These are phyloP conservation scores for Epistrophe grossulariae DNA, from an alignment of 2,888 invertebrate genomes.

Conservation along the genomic window DNA sequence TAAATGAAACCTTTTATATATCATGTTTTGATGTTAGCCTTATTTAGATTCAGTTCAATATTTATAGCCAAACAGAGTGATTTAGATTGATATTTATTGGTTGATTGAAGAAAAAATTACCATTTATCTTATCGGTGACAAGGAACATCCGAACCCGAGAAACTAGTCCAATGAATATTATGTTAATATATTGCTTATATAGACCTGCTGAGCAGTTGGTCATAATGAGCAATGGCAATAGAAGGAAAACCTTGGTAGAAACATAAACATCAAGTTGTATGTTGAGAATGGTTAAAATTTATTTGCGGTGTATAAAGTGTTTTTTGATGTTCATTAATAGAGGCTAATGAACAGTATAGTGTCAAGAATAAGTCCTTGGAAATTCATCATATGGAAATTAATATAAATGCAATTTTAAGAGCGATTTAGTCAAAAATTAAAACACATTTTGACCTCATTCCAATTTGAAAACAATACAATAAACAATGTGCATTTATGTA, in stretches of 20 bases:
- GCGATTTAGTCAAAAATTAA: no score
- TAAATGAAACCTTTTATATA: background rate
- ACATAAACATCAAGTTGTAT: background rate
- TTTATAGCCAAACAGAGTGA: constrained; percentile 14
- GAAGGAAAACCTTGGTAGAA: background rate
- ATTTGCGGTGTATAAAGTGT: background rate
- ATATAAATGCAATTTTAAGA: no score
- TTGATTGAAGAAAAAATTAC: background rate
- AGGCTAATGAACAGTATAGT: background rate
- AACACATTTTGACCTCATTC: no score
- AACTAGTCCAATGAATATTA: constrained; percentile 15
- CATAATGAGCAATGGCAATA: background rate
- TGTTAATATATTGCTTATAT: background rate
- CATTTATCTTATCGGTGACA: background rate
- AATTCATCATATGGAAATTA: no score
- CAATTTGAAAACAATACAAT: no score
- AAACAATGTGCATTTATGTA: no score
- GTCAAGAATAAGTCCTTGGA: background rate
- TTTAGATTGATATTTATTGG: constrained; percentile 18
- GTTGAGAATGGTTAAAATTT: background rate
- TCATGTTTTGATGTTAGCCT: background rate
- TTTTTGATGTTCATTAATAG: background rate
- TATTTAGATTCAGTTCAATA: constrained; percentile 5
- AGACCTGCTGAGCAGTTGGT: background rate
- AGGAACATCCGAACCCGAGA: background rate